These are phyloP conservation scores for Engystomops pustulosus DNA, from an alignment of 2,113 vertebrate species.

Conservation along the genomic window DNA sequence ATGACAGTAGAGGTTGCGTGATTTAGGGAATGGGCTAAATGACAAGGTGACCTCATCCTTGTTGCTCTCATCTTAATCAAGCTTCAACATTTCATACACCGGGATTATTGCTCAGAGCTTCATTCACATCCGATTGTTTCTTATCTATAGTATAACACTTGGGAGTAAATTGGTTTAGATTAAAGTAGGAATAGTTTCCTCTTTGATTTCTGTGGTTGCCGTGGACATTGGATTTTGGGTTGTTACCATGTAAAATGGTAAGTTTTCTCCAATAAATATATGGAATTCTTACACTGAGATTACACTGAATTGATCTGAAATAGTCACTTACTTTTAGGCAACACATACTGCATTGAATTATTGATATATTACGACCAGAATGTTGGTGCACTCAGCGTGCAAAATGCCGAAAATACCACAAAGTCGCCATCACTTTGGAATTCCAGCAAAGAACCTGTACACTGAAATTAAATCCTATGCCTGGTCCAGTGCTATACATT, in stretches of 20 bases:
- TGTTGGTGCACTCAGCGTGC: too few relatives aligned
- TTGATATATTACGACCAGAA: too few relatives aligned
- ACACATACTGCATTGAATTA: too few relatives aligned
- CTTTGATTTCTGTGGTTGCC: neutral
- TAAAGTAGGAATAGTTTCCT: neutral
- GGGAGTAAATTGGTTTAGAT: neutral
- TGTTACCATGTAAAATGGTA: neutral
- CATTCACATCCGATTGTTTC: conserved; percentile 8
- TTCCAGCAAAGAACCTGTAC: too few relatives aligned
- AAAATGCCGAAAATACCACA: too few relatives aligned
- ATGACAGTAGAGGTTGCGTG: conserved; percentile 57
- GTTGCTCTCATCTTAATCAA: conserved; percentile 56
- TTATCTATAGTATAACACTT: neutral
- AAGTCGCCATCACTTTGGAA: too few relatives aligned
- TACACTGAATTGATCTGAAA: too few relatives aligned
- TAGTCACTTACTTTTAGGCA: too few relatives aligned
- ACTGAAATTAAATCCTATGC: too few relatives aligned
- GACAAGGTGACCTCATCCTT: conserved; percentile 59
- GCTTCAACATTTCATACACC: conserved; percentile 37
- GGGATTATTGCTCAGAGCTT: conserved; percentile 9
- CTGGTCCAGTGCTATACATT: too few relatives aligned
- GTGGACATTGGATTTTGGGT: too few relatives aligned
- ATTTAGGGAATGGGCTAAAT: conserved; percentile 58
- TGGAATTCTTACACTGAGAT: neutral
- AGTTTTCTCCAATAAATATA: neutral